These are phyloP conservation scores for Dynastes grantii DNA, from an alignment of 2,888 invertebrate species.

Conservation along the genomic window DNA sequence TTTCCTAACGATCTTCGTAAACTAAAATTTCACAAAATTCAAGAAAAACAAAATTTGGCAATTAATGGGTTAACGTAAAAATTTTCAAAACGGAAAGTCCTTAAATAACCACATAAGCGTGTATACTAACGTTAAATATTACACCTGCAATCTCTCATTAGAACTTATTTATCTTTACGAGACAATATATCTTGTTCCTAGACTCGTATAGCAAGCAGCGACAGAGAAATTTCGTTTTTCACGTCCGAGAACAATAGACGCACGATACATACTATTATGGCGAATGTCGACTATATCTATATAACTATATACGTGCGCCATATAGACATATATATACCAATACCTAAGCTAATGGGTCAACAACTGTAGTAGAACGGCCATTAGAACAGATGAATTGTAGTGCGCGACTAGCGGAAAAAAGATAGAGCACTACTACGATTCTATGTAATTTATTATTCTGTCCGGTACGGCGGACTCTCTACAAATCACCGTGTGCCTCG, in stretches of 20 bases:
- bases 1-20: too few species aligned
- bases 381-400: slow-evolving; percentile 47
- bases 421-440: slow-evolving; percentile 41
- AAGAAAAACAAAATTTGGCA: too few species aligned
- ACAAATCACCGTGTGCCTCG: slow-evolving; percentile 51
- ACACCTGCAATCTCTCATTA: slow-evolving; percentile 1
- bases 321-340: background rate
- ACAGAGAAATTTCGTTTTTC: slow-evolving; percentile 1
- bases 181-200: slow-evolving; percentile 5
- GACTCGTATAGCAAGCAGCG: background rate
- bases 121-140: background rate
- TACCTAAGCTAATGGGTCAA: slow-evolving; percentile 36
- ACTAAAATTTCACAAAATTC: too few species aligned
- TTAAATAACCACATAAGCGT: too few species aligned
- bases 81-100: too few species aligned
- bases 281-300: too few species aligned
- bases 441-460: slow-evolving; percentile 50
- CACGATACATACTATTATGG: background rate
- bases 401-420: slow-evolving; percentile 28
- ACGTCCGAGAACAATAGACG: slow-evolving; percentile 1
- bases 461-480: slow-evolving; percentile 28
- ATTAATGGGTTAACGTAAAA: too few species aligned
- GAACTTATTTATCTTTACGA: too few species aligned
- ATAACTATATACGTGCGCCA: too few species aligned
- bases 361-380: slow-evolving; percentile 41